phyloP scores from a whole-genome alignment of 2,113 vertebrate genomes.

The Lophochroa leadbeateri region DNA sequence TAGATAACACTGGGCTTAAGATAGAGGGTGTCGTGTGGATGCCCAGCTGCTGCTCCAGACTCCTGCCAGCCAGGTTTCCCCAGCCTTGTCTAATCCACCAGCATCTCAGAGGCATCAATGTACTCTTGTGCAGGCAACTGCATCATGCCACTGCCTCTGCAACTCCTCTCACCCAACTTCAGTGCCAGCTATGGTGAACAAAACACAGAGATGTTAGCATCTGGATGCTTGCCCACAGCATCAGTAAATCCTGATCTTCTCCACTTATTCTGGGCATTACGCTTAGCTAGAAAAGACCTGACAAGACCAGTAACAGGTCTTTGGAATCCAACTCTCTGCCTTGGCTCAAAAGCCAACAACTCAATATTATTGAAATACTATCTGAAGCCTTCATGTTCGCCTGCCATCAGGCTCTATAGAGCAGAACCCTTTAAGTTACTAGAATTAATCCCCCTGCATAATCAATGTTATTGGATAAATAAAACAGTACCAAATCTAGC shows the following conservation, averaged over 20 bases:
- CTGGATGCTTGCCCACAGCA: not conserved
- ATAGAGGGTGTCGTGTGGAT: accelerated
- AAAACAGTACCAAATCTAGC: not conserved
- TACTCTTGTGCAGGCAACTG: not conserved
- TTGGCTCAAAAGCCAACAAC: not conserved
- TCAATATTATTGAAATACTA: not conserved
- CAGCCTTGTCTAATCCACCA: accelerated
- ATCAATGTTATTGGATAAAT: not conserved
- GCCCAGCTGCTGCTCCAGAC: not conserved
- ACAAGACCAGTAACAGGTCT: not conserved
- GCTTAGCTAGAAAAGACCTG: not conserved
- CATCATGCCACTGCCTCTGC: not conserved
- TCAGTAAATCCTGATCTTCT: not conserved
- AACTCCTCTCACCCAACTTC: not conserved
- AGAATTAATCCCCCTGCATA: not conserved
- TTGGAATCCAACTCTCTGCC: not conserved
- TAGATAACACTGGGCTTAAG: not conserved
- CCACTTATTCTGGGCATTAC: not conserved
- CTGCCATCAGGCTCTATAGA: not conserved
- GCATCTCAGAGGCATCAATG: not conserved
- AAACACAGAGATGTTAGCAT: not conserved
- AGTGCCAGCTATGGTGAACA: not conserved
- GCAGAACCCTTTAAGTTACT: not conserved
- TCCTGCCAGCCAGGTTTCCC: not conserved
- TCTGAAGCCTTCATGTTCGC: not conserved